phyloP scores from a whole-genome alignment of 2,113 vertebrate genomes.

The Pao palembangensis region DNA sequence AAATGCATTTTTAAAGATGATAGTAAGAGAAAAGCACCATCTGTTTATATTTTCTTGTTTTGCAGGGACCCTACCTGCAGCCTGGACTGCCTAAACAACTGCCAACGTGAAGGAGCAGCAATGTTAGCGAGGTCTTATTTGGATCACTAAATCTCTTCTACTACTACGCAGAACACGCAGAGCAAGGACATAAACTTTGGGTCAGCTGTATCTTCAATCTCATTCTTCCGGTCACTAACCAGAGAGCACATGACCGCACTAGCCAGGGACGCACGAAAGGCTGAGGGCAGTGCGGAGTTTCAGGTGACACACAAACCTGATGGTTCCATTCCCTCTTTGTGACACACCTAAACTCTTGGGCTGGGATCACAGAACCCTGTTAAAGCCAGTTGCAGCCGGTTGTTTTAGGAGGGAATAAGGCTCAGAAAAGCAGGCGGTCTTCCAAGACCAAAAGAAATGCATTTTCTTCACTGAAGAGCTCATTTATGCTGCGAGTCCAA shows the following conservation, averaged over 20 bases:
- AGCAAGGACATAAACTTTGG: conserved; percentile 22
- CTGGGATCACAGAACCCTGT: conserved; percentile 14
- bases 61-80: neutral
- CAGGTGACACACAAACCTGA: neutral
- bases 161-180: conserved; percentile 16
- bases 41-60: conserved; percentile 17
- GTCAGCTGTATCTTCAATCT: conserved; percentile 23
- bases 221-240: conserved; percentile 48
- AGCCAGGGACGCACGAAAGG: conserved; percentile 30
- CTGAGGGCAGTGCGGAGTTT: conserved; percentile 27
- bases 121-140: conserved; percentile 28
- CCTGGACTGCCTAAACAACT: conserved; percentile 20
- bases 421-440: conserved; percentile 1
- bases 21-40: neutral
- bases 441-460: conserved; percentile 16
- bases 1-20: too few relatives aligned
- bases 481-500: conserved; percentile 23
- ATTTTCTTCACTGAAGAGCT: conserved; percentile 38
- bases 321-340: conserved; percentile 1
- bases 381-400: conserved; percentile 17
- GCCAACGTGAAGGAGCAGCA: conserved; percentile 23
- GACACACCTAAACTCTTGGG: conserved; percentile 24
- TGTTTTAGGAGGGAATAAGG: conserved; percentile 12
- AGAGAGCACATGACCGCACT: conserved; percentile 20
- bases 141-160: conserved; percentile 46